phyloP scores from a whole-genome alignment of 2,797 vertebrate species.

The Oreochromis grahami region DNA sequence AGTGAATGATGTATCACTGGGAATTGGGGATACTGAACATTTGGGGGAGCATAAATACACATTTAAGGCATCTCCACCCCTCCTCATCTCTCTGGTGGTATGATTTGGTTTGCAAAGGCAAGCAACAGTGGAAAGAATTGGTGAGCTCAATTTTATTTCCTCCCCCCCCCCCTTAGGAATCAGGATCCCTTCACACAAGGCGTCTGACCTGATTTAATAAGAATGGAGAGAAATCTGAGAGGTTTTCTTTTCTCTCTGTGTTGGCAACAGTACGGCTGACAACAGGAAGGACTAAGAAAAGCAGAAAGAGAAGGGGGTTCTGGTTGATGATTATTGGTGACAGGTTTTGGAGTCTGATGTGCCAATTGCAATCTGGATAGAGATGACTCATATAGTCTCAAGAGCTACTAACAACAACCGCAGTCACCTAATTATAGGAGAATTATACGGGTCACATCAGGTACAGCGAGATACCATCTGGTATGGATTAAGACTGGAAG shows the following conservation, averaged over 20 bases:
- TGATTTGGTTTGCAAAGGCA: not conserved
- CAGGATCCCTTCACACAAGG: not conserved
- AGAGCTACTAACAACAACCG: not conserved
- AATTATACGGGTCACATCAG: not conserved
- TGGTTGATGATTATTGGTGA: not conserved
- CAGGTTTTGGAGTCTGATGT: not conserved
- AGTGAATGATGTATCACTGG: not conserved
- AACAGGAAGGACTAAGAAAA: not conserved
- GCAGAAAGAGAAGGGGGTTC: not conserved
- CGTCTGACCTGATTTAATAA: not conserved
- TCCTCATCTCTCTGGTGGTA: not conserved
- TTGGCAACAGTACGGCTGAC: slow-evolving; percentile 4
- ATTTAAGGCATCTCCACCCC: not conserved
- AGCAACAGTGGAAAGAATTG: not conserved
- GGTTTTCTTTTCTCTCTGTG: not conserved
- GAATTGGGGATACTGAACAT: slow-evolving; percentile 3
- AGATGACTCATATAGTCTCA: not conserved
- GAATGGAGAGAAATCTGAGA: not conserved
- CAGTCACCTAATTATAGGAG: not conserved
- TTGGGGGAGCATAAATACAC: not conserved
- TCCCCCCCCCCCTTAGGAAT: not conserved
- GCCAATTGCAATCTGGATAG: not conserved
- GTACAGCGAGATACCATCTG: not conserved
- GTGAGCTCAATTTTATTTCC: not conserved
- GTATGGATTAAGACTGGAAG: not conserved